phyloP scores from a whole-genome alignment of 2,888 invertebrate genomes.

The Ceraclea dissimilis region DNA sequence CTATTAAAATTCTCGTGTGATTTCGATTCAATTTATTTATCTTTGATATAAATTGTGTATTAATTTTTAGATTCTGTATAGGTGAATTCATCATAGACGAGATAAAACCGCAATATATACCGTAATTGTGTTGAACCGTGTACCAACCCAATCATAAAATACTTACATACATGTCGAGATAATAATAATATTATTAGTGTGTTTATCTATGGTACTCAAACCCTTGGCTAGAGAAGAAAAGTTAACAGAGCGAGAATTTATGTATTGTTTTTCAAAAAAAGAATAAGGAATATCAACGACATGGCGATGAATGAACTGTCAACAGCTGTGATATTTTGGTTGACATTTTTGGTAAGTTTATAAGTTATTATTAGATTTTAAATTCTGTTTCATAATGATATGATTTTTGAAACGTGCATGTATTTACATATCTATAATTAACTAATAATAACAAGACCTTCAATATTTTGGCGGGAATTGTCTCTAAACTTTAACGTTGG shows the following conservation, averaged over 20 bases:
- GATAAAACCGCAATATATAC: constrained; percentile 19
- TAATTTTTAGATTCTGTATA: too few species aligned
- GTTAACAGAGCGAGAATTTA: background rate
- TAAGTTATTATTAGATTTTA: too few species aligned
- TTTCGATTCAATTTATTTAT: too few species aligned
- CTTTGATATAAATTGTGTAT: too few species aligned
- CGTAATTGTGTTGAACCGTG: constrained; percentile 21
- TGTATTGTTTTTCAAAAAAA: background rate
- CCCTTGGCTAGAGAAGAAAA: background rate
- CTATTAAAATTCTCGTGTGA: too few species aligned
- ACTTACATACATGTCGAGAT: background rate
- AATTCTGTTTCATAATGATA: too few species aligned
- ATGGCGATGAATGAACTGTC: background rate
- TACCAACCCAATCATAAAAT: background rate
- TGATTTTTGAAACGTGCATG: too few species aligned
- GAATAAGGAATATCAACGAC: background rate
- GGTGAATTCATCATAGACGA: background rate
- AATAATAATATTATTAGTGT: background rate
- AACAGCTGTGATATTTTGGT: background rate
- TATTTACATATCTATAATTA: too few species aligned
- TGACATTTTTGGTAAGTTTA: background rate
- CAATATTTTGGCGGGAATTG: too few species aligned
- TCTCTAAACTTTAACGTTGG: too few species aligned
- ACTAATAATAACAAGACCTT: too few species aligned
- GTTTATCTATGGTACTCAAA: background rate